Base-by-base conservation (phyloP, 2,888 invertebrate genomes). In the Lasioglossum zephyrum region DNA sequence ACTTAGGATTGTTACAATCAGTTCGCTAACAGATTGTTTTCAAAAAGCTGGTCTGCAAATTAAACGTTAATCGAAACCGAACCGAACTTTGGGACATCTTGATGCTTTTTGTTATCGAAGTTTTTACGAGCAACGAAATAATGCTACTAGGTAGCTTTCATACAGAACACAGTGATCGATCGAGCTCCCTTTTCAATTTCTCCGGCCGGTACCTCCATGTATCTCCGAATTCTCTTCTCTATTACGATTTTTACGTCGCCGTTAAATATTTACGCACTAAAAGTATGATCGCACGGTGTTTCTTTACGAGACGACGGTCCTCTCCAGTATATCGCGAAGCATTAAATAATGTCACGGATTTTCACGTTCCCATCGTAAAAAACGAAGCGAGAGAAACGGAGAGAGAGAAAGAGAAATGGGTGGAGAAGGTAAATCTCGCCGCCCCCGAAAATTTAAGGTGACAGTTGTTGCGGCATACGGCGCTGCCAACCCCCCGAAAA, bases 381-480 rank as follows among this genome's bases (percentile, higher is more conserved):
- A 82, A 47, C 26, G 8, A 1, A n/a, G 47, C 8, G 47, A 60
- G 16, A 60, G 53, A 22, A 8, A 53, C 2, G 22, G 36, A 36
- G 8, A 13, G 63, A 11, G 47, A 60, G 26, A 31, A 39, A 26
- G 26, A 31, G 41, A 36, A 73, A 41, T 75, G 77, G 82, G 72
- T 22, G 73, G 22, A 31, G 44, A 72, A 79, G 69, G 77, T 73
- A 78, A 82, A 84, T 87, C 77, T 74, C 36, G 60, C 66, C 81
- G 47, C 76, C 73, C 16, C 39, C 79, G 60, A 85, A 82, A 88
- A 90, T 90, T 85, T 79, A 75, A 86, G 85, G 83, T 83, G 92
- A 90, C 90, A 91, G 90, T 92, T 92, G 89, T 84, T 79, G 83
- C 86, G 79, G 80, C 86, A 86, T 91, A 85, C 88, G 87, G 84